These are phyloP conservation scores for Ciconia stormi DNA, from an alignment of 2,113 vertebrate species.

Conservation along the genomic window DNA sequence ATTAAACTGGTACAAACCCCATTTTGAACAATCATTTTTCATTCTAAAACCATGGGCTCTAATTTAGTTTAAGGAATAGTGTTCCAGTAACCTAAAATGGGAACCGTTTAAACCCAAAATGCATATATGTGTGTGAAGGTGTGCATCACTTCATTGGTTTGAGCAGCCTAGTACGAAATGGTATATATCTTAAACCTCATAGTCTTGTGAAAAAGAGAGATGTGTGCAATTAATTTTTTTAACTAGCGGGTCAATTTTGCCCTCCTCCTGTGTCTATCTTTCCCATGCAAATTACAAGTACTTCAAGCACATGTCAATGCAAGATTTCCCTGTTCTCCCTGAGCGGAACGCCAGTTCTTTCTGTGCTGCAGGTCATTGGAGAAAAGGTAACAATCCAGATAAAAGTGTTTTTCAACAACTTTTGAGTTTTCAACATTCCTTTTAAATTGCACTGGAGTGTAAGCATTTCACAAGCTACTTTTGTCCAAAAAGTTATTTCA, in stretches of 20 bases:
- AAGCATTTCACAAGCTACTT: not conserved
- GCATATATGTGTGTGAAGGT: accelerated
- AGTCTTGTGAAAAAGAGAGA: not conserved
- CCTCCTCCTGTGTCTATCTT: not conserved
- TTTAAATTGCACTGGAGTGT: not conserved
- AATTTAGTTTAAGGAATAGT: not conserved
- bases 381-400: not conserved
- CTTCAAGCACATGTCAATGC: not conserved
- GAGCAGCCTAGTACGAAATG: accelerated
- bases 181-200: not conserved
- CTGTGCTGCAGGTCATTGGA: not conserved
- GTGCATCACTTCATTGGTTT: not conserved
- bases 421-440: not conserved
- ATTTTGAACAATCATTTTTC: not conserved
- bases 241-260: not conserved
- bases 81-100: not conserved
- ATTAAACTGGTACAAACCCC: not conserved
- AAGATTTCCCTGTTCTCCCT: not conserved
- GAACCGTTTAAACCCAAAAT: not conserved
- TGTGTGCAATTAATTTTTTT: not conserved
- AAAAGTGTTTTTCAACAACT: not conserved
- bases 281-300: accelerated
- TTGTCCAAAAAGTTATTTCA: not conserved
- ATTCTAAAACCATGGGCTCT: not conserved
- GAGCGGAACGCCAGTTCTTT: not conserved